phyloP scores from a whole-genome alignment of 2,797 vertebrate species.

The Gymnopithys bicolor region DNA sequence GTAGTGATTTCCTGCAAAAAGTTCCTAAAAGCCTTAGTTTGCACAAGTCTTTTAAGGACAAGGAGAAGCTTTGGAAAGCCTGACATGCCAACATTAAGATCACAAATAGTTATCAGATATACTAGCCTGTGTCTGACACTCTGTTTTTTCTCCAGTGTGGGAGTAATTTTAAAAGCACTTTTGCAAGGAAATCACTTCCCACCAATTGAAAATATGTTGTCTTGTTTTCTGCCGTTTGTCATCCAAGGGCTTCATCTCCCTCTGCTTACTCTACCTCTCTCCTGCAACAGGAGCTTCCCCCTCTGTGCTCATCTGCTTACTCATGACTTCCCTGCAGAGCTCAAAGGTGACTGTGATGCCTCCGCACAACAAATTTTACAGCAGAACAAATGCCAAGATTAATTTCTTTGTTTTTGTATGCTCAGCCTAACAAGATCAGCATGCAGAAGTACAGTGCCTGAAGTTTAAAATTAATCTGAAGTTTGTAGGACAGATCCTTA shows the following conservation, averaged over 20 bases:
- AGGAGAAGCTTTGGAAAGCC: background rate
- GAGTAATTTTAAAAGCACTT: background rate
- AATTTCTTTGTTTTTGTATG: background rate
- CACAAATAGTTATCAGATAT: background rate
- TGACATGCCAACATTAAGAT: background rate
- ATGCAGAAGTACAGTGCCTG: background rate
- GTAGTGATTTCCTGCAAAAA: background rate
- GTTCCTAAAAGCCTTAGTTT: background rate
- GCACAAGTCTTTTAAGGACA: background rate
- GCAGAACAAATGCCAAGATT: background rate
- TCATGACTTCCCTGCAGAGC: background rate
- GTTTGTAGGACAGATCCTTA: background rate
- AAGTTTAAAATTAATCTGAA: conserved; percentile 11
- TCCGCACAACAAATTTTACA: background rate
- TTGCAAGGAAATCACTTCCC: background rate
- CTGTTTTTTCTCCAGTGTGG: background rate
- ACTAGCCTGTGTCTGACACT: background rate
- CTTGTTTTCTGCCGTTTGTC: background rate
- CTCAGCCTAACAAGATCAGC: background rate
- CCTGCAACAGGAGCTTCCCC: background rate
- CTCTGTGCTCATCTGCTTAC: background rate
- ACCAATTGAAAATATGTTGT: background rate
- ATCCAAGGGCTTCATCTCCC: background rate
- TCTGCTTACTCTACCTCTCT: background rate
- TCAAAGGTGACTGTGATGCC: background rate